Percentiles rank a stretch among this genome's conserved stretches.
phyloP scores from a whole-genome alignment of 2,797 vertebrate species.

The Alfaro cultratus region DNA sequence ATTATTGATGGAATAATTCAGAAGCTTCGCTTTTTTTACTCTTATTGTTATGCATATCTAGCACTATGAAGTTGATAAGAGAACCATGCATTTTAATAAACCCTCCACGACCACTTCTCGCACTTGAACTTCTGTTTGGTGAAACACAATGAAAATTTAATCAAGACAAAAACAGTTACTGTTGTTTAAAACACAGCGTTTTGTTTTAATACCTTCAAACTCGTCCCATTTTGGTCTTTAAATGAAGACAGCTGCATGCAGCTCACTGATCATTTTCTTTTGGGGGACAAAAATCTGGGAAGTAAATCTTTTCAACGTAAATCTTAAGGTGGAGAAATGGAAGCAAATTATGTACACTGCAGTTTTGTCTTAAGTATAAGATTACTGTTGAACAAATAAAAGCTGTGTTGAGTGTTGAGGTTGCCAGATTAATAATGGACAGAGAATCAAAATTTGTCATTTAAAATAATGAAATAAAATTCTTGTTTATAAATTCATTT shows the following conservation, averaged over 20 bases:
- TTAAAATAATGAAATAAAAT: neutral
- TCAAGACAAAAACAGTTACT: neutral
- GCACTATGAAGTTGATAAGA: conserved; percentile 2
- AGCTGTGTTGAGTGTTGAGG: neutral
- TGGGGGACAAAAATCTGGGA: conserved; percentile 33
- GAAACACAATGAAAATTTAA: conserved; percentile 5
- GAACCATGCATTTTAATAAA: conserved; percentile 11
- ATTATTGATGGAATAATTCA: conserved; percentile 27
- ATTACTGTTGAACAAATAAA: conserved; percentile 5
- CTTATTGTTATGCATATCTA: neutral
- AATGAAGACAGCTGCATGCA: neutral
- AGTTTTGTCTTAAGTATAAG: neutral
- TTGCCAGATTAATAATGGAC: neutral
- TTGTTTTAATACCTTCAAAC: conserved; percentile 4
- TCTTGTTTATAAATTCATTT: neutral
- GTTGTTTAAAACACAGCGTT: neutral
- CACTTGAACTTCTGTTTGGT: neutral
- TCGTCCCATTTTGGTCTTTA: neutral
- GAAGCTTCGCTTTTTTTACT: conserved; percentile 11
- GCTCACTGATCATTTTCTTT: conserved; percentile 23
- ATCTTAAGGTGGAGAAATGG: neutral
- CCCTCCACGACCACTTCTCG: neutral
- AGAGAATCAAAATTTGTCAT: neutral
- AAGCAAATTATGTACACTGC: conserved; percentile 7
- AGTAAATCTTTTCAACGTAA: conserved; percentile 14